Evolutionary conservation across 2,113 vertebrate genomes (phyloP), one percentile per base, ranked within the genome.

Genomic region (Nesoenas mayeri): DNA sequence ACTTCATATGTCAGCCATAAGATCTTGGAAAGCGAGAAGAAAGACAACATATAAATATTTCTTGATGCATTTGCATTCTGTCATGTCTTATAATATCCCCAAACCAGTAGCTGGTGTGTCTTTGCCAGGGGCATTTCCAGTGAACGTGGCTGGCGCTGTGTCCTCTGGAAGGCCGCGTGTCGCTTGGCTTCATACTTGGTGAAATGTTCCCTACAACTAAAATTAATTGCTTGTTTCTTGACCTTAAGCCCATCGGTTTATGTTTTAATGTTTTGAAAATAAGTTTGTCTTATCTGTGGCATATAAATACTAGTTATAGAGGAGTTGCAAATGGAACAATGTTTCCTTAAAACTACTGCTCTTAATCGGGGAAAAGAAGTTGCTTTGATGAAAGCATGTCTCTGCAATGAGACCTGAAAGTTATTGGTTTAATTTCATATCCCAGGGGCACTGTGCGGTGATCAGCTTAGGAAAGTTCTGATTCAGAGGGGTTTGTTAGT

Each of bases 401-500:
- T 97, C 65, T 88, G 1, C 74, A 72, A 2, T 38, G 32, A 75
- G 62, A 58, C 29, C 44, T 91, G 66, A 18, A 26, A 88, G 53
- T 89, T 88, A 25, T 58, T 71, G 82, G 38, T 50, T 83, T 40
- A 88, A 88, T 96, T 96, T 95, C 74, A 19, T 95, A 57, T 88
- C 95, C 83, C 61, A 32, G 79, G 79, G 79, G 67, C 79, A 93
- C 31, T 11, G 25, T 82, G 74, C 70, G 58, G 58, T 11, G 21
- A 36, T 91, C 38, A 28, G 58, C 40, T 71, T 73, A 81, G 84
- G 70, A 25, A 34, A 87, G 74, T 20, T 95, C 44, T 96, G 91
- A 96, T 93, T 94, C 79, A 95, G 83, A 44, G 83, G 9, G 8
- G 96, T n/a, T 94, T 95, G 90, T 85, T 75, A 75, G 61, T 24